These are phyloP conservation scores for Drepanosiphum platanoidis DNA, from an alignment of 2,888 invertebrate genomes.

Conservation along the genomic window DNA sequence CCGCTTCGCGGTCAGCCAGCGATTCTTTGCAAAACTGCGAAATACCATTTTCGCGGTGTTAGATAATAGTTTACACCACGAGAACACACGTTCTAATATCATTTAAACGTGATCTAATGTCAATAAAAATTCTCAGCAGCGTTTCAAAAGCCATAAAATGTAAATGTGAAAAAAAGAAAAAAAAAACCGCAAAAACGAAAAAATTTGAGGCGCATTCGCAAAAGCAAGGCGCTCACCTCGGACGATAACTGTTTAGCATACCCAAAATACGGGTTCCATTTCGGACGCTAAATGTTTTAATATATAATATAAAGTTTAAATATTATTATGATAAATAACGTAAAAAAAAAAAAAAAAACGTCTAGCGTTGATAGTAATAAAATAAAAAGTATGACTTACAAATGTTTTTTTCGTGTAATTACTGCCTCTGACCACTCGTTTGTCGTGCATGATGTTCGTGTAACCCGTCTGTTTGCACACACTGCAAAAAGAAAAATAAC, in stretches of 20 bases:
- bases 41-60: background rate
- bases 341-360: background rate
- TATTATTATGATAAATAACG: background rate
- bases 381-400: constrained; percentile 66
- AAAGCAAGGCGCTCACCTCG: constrained; percentile 65
- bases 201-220: constrained; percentile 42
- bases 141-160: constrained; percentile 51
- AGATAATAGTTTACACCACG: background rate
- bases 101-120: constrained; percentile 30
- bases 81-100: background rate
- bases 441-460: constrained; percentile 90
- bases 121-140: constrained; percentile 22
- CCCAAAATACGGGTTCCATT: constrained; percentile 72
- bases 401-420: constrained; percentile 73
- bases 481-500: constrained; percentile 13
- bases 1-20: constrained; percentile 71
- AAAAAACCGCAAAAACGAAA: background rate
- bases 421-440: constrained; percentile 85
- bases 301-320: constrained; percentile 50
- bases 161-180: background rate
- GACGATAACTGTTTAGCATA: constrained; percentile 71
- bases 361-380: constrained; percentile 1
- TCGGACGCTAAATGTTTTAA: constrained; percentile 67
- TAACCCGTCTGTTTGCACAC: constrained; percentile 69
- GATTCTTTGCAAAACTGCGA: constrained; percentile 68